These are phyloP conservation scores for Bos javanicus DNA, from an alignment of 2,113 vertebrate species.

Conservation along the genomic window DNA sequence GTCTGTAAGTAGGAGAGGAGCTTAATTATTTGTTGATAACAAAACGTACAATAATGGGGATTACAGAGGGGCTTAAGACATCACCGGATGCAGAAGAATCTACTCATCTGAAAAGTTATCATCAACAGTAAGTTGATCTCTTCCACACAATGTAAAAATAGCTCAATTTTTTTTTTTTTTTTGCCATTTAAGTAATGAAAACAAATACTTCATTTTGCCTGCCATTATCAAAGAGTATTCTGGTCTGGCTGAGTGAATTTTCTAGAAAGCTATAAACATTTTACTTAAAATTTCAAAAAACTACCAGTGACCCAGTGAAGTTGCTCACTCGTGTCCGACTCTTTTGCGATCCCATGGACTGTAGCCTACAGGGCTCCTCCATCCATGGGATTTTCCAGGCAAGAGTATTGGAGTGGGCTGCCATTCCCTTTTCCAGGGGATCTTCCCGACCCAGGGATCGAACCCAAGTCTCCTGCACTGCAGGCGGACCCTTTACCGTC, in stretches of 20 bases:
- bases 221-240: neutral
- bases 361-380: neutral
- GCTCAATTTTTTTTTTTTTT: neutral
- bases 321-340: rapidly evolving
- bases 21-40: neutral
- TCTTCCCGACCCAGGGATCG: neutral
- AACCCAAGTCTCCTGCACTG: neutral
- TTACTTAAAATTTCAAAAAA: neutral
- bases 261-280: neutral
- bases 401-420: neutral
- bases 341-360: neutral
- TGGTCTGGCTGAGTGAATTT: neutral
- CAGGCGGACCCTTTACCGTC: rapidly evolving
- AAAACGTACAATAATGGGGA: neutral
- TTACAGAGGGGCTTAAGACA: neutral
- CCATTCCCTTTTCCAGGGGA: neutral
- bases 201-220: neutral
- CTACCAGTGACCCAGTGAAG: neutral
- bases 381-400: neutral
- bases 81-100: neutral
- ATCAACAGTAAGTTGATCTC: neutral
- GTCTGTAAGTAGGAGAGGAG: neutral
- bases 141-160: neutral
- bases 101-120: neutral
- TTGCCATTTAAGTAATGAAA: neutral